Percentiles rank a stretch among this genome's conserved stretches.
These are phyloP conservation scores for Columba livia DNA, from an alignment of 2,113 vertebrate species.

Conservation along the genomic window DNA sequence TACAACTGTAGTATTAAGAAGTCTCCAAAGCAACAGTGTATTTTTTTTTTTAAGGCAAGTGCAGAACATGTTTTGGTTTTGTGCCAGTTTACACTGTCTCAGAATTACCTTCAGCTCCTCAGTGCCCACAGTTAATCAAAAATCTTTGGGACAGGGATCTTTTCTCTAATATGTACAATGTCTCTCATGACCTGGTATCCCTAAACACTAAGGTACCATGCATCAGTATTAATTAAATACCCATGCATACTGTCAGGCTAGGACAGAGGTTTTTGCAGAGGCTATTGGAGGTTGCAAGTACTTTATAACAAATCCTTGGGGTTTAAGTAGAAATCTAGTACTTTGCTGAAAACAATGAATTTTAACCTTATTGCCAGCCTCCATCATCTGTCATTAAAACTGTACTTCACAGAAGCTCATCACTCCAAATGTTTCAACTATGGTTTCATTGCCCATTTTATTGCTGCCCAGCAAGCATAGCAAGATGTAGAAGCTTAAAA, in stretches of 20 bases:
- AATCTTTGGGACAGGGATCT: neutral
- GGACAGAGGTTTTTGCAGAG: neutral
- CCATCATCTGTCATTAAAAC: neutral
- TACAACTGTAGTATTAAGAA: neutral
- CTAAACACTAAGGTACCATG: neutral
- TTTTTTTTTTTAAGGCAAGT: neutral
- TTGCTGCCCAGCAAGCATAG: neutral
- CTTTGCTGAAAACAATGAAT: neutral
- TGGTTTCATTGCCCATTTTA: constrained; percentile 14
- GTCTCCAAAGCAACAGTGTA: neutral
- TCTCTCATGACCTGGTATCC: neutral
- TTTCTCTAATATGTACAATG: neutral
- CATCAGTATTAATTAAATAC: neutral
- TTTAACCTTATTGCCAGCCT: neutral
- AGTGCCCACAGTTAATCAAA: neutral
- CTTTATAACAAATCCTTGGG: neutral
- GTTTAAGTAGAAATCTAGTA: neutral
- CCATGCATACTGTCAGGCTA: neutral
- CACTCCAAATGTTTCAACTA: constrained; percentile 28
- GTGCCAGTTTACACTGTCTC: neutral
- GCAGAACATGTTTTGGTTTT: neutral
- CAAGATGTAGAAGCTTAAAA: constrained; percentile 38
- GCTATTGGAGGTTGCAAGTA: neutral
- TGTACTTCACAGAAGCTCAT: neutral
- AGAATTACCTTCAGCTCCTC: neutral